Conservation (phyloP, 23 tunicate genomes). For the Ascidia mentula region DNA sequence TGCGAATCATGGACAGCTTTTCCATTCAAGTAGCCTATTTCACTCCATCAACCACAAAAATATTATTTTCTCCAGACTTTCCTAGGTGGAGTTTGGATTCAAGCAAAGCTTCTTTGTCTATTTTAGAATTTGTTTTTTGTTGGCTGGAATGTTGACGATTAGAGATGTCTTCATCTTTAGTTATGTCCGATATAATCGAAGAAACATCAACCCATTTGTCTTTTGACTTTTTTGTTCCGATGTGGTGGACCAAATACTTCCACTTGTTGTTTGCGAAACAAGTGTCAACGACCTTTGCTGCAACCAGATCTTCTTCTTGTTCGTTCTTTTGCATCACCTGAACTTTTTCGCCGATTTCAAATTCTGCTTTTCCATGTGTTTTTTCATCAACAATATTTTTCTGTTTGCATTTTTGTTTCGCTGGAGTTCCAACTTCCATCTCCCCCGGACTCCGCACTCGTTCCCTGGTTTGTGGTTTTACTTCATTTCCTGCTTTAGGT, state of each 20-base stretch:
- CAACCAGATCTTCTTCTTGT: slow-evolving; percentile 28
- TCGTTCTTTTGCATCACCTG: slow-evolving; percentile 1
- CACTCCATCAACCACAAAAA: slow-evolving; percentile 34
- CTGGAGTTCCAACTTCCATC: neutral
- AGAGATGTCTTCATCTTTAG: slow-evolving; percentile 14
- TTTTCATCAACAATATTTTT: neutral
- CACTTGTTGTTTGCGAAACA: slow-evolving; percentile 10
- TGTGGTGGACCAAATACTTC: slow-evolving; percentile 24
- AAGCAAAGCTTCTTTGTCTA: slow-evolving; percentile 28
- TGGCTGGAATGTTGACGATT: neutral
- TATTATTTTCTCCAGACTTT: slow-evolving; percentile 5
- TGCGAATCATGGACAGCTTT: slow-evolving; percentile 33
- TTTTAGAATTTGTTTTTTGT: neutral
- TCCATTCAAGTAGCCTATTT: slow-evolving; percentile 56
- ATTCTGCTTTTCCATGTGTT: neutral
- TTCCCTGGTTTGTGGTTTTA: neutral
- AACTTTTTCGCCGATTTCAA: slow-evolving; percentile 20
- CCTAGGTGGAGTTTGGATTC: slow-evolving; percentile 37
- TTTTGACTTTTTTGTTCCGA: slow-evolving; percentile 10
- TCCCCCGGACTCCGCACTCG: neutral
- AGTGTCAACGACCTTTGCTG: slow-evolving; percentile 28
- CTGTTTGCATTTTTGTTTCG: slow-evolving; percentile 13
- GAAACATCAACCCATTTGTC: slow-evolving; percentile 30
- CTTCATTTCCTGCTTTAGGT: neutral
- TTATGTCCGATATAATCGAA: neutral